Conservation (phyloP, 1,140 invertebrate genomes). For the Drosophila micromelanica region DNA sequence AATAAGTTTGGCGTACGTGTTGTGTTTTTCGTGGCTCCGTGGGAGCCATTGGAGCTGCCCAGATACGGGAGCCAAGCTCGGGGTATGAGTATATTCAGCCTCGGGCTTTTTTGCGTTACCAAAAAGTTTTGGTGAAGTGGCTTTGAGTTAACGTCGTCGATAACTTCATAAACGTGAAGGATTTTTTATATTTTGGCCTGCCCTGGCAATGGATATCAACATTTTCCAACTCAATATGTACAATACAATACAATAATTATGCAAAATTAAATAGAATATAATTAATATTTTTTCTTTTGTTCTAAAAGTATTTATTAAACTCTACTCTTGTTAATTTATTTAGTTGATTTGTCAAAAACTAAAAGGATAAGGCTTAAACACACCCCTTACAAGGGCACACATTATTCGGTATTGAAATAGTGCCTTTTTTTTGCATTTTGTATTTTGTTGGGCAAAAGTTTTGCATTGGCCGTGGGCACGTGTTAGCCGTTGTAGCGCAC, state of each 20-base stretch:
- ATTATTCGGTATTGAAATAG: neutral
- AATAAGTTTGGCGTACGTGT: constrained; percentile 79
- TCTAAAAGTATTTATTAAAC: no score
- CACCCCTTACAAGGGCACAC: neutral
- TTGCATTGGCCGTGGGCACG: constrained; percentile 30
- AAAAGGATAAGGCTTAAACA: no score
- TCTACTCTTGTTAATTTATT: no score
- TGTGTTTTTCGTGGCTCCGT: constrained; percentile 47
- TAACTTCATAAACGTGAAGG: constrained; percentile 74
- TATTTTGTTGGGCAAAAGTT: constrained; percentile 11
- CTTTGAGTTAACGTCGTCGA: constrained; percentile 61
- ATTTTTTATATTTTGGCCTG: constrained; percentile 28
- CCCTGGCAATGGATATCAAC: neutral
- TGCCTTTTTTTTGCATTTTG: constrained; percentile 6
- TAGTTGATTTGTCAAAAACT: no score
- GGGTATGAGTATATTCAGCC: constrained; percentile 23
- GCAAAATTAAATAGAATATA: no score
- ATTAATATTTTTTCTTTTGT: no score
- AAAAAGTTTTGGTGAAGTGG: constrained; percentile 48
- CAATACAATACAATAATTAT: no score
- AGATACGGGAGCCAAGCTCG: constrained; percentile 8
- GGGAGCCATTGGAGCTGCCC: constrained; percentile 7
- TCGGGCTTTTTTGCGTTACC: constrained; percentile 15
- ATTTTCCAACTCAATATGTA: no score
- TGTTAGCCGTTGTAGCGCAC: constrained; percentile 52